Base-by-base conservation (phyloP, 2,797 vertebrate species). In the Halcyon smyrnensis region DNA sequence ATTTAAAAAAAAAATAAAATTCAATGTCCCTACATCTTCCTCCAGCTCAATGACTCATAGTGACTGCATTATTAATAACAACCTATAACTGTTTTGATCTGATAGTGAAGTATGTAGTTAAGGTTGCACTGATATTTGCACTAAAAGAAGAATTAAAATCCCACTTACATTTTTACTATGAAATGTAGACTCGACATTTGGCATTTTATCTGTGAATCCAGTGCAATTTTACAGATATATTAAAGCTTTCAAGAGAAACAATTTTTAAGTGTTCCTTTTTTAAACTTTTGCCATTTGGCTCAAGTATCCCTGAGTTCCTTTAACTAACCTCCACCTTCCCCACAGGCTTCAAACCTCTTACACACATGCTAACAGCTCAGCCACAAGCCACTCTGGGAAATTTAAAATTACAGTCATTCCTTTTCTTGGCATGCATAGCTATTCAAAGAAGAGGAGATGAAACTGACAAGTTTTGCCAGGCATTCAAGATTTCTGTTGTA, bases 161-260 rank as follows among this genome's bases (percentile, higher is more conserved):
- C 28, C 51, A 51, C 21, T 87, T 70, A 73, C 3, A 80, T 60
- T 89, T 89, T 93, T 84, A n/a, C 46, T 84, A 18, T 51, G 60
- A 77, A 78, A 84, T 25, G 24, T 45, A 71, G n/a, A 57, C n/a
- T 90, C 2, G 8, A n/a, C 23, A 69, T 59, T 90, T 92, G 86
- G 64, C 83, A 73, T 68, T 0, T 1, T 63, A 84, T 25, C 53
- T 64, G 9, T 84, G 36, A 84, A 67, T 54, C 70, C n/a, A 82
- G 62, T 74, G 65, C 46, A 60, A 84, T 77, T 92, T 92, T 84
- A 90, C 39, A 77, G 59, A 50, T 34, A 50, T 36, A 74, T 74
- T 87, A 81, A 80, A 69, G 70, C 46, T 73, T 92, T 77, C 75
- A 84, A 87, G n/a, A 60, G n/a, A 84, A 94, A 92, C 30, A 34